phyloP scores from a whole-genome alignment of 2,888 invertebrate species.

The Platynereis dumerilii region DNA sequence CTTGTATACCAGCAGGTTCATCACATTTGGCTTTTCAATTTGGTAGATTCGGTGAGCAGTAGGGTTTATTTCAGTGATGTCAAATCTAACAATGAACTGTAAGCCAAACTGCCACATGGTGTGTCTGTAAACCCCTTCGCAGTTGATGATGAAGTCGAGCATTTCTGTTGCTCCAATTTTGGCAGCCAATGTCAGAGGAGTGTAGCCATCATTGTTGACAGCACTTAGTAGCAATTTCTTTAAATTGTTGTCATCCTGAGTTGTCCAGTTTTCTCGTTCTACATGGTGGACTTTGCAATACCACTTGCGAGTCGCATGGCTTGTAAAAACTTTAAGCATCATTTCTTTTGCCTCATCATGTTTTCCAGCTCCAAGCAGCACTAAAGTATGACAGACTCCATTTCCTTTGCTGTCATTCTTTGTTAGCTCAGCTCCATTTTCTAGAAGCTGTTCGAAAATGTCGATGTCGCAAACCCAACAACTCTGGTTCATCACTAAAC shows the following conservation, averaged over 20 bases:
- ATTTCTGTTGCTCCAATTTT: not conserved
- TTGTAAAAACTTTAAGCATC: no score
- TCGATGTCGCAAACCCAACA: not conserved
- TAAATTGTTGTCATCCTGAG: not conserved
- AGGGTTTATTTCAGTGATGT: not conserved
- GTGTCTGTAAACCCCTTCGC: not conserved
- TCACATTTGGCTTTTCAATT: not conserved
- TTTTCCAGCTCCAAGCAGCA: no score
- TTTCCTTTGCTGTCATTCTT: no score
- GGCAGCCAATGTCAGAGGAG: not conserved
- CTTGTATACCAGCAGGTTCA: not conserved
- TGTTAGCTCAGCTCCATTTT: not conserved
- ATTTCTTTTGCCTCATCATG: no score
- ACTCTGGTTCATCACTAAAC: no score
- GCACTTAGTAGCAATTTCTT: not conserved
- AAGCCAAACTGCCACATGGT: not conserved
- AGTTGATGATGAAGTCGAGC: not conserved
- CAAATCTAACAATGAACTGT: no score
- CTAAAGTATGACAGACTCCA: no score
- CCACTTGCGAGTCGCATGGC: no score
- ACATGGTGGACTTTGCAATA: no score
- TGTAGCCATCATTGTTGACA: not conserved
- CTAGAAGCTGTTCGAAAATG: not conserved
- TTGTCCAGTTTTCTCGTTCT: no score
- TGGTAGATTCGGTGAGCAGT: not conserved